A percentile compares a stretch with the other conserved stretches of the same genome.
These are phyloP conservation scores for Sesia apiformis DNA, from an alignment of 2,888 invertebrate genomes.

Conservation along the genomic window DNA sequence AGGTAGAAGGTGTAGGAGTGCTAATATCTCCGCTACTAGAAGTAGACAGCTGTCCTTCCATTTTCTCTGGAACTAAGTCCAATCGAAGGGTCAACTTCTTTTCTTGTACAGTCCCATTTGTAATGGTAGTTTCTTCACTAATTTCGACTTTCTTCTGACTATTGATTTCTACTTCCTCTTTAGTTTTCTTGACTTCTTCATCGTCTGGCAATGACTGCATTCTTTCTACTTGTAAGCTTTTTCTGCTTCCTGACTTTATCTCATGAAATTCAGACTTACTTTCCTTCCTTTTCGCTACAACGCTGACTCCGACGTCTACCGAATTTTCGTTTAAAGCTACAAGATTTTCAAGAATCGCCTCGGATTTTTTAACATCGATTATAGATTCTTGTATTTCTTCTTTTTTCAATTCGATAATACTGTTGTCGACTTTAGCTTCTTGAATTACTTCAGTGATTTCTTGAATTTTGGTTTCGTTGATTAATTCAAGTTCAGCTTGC, in stretches of 20 bases:
- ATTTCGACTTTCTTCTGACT: constrained; percentile 9
- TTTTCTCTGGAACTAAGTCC: constrained; percentile 13
- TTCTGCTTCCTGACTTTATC: background rate
- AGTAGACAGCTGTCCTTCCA: constrained; percentile 13
- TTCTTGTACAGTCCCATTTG: constrained; percentile 1
- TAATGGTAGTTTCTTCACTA: constrained; percentile 6
- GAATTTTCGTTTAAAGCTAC: background rate
- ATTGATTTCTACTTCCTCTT: constrained; percentile 14
- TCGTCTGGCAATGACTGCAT: background rate
- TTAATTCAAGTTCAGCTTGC: background rate
- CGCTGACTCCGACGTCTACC: background rate
- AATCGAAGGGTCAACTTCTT: constrained; percentile 16
- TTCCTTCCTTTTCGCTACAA: background rate
- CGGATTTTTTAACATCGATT: background rate
- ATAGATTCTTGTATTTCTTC: background rate
- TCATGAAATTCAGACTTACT: background rate
- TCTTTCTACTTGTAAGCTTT: background rate
- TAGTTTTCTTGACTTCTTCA: constrained; percentile 1
- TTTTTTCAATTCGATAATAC: background rate
- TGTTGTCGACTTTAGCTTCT: background rate
- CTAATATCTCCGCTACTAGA: constrained; percentile 15
- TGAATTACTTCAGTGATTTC: background rate
- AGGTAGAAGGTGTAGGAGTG: constrained; percentile 37
- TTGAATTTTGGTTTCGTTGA: background rate
- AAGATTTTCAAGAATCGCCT: background rate